Conservation (phyloP, 1,140 invertebrate genomes). For the Amphibalanus amphitrite region DNA sequence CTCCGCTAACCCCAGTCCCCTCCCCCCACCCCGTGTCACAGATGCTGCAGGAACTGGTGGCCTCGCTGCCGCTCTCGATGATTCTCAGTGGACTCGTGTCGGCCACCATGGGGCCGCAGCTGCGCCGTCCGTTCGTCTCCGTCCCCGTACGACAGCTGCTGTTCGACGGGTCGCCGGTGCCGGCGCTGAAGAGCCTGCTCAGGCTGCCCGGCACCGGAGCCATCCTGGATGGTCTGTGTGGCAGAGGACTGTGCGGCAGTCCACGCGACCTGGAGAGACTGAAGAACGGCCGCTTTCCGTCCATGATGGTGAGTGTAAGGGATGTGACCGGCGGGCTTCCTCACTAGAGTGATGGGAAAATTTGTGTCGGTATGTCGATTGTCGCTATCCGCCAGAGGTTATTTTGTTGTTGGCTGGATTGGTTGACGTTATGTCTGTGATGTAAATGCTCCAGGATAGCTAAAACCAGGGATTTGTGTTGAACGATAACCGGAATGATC, state of each 20-base stretch:
- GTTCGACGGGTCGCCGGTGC: neutral
- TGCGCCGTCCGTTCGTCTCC: neutral
- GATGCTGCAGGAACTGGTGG: neutral
- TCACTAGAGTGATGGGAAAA: too few species aligned
- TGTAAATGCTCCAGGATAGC: too few species aligned
- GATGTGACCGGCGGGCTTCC: too few species aligned
- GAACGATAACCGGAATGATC: too few species aligned
- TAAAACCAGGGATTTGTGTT: too few species aligned
- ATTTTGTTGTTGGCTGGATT: too few species aligned
- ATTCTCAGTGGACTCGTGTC: neutral
- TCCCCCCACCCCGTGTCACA: neutral
- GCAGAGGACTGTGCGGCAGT: neutral
- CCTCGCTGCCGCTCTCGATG: neutral
- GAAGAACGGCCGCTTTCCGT: neutral
- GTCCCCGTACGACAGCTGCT: neutral
- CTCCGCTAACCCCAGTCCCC: neutral
- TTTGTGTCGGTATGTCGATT: too few species aligned
- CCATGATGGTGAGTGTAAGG: neutral
- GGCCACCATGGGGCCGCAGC: neutral
- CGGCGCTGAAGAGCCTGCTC: neutral
- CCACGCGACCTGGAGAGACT: neutral
- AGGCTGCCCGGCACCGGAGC: neutral
- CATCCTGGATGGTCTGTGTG: neutral
- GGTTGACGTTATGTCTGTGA: too few species aligned
- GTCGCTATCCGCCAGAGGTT: too few species aligned